Base-by-base conservation (phyloP, 92 coral and sea anemone genomes). In the Epizoanthus scotinus region DNA sequence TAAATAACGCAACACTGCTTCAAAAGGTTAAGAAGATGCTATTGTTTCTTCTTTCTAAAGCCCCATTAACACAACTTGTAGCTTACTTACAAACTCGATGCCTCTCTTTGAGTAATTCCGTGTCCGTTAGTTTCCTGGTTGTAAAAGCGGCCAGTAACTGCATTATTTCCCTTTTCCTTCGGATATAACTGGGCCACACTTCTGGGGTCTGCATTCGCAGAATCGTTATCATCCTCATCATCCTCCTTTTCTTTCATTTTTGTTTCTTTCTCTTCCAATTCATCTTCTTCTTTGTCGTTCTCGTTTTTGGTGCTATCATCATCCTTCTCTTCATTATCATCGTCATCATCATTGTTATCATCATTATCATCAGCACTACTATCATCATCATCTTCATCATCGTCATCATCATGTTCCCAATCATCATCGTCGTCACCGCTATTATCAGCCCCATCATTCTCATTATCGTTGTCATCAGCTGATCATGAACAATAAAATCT, bases 401-500 rank as follows among this genome's bases (percentile, higher is more conserved):
- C 60, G 6, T 63, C 72, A 6, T 59, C 72, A 52, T 53, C 24
- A 2, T 61, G n/a, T 42, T 13, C 38, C 17, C 14, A 42, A 71
- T 50, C 22, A 29, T 49, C 62, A 12, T 53, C 69, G 42, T 68
- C 78, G 2, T 68, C 67, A 20, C 59, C 70, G 27, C 13, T 56
- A 24, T 73, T 61, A 66, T 79, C 84, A 2, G 12, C 14, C 52
- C 9, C 12, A 47, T 47, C 17, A 47, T 47, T 1, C 15, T 68
- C 26, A 18, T 67, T 59, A 2, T 84, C 68, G 13, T 36, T 18
- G 29, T 65, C 65, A 54, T 83, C 80, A n/a, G n/a, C n/a, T n/a
- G n/a, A n/a, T n/a, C n/a, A n/a, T 79, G 63, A 49, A 78, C 20
- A 63, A 56, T 24, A 17, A 54, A 67, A 64, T 20, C 2, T 44